Conservation (phyloP, 2,888 invertebrate species). For the Drosophila suboccidentalis region DNA sequence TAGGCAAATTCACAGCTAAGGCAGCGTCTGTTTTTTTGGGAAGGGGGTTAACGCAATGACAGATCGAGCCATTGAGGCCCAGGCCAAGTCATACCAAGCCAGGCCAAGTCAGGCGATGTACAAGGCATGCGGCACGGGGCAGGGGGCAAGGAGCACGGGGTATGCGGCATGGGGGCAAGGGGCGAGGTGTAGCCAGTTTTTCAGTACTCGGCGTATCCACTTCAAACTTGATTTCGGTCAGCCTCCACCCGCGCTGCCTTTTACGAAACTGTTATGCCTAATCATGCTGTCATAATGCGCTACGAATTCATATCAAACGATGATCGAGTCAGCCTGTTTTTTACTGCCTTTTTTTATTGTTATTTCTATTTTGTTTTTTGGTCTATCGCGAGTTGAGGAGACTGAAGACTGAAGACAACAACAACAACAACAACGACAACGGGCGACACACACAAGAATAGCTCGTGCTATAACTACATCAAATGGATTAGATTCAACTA, state of each 20-base stretch:
- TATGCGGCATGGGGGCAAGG: not conserved
- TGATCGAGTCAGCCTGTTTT: conserved; percentile 76
- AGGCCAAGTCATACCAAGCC: conserved; percentile 13
- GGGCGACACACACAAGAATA: conserved; percentile 78
- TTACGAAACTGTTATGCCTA: conserved; percentile 84
- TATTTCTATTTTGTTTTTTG: conserved; percentile 46
- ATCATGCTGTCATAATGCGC: conserved; percentile 85
- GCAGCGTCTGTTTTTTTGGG: conserved; percentile 20
- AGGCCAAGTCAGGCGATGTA: conserved; percentile 13
- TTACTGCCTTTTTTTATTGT: conserved; percentile 1
- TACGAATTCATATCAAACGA: conserved; percentile 82
- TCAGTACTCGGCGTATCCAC: conserved; percentile 49
- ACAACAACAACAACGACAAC: conserved; percentile 57
- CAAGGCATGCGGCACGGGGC: conserved; percentile 3
- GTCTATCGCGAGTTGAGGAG: conserved; percentile 4
- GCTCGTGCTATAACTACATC: conserved; percentile 84
- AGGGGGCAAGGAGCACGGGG: conserved; percentile 8
- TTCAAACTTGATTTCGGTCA: conserved; percentile 80
- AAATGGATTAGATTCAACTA: conserved; percentile 83
- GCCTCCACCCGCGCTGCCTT: conserved; percentile 73
- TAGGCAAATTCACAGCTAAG: conserved; percentile 37
- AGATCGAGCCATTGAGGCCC: conserved; percentile 64
- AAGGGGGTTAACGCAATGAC: conserved; percentile 70
- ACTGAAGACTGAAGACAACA: conserved; percentile 37
- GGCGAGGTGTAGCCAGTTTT: conserved; percentile 52